Evolutionary conservation across 2,113 vertebrate genomes (phyloP).

Genomic region (Sigmodon hispidus): DNA sequence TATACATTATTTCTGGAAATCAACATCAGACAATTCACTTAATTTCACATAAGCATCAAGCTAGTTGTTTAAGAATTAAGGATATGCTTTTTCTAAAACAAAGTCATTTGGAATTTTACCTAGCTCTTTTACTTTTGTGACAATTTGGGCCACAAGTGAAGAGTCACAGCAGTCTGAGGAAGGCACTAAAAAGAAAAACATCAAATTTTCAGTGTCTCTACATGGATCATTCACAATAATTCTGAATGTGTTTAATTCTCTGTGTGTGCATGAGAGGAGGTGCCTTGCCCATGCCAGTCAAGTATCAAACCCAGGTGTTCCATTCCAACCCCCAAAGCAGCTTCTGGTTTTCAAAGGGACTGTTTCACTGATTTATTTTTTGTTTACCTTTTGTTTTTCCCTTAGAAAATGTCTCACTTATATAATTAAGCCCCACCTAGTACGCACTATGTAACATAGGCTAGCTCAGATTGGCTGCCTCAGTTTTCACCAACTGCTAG

Average conservation of each 20-base stretch:
- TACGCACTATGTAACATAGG: not conserved
- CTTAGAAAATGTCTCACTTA: not conserved
- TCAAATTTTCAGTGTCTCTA: not conserved
- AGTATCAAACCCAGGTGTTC: not conserved
- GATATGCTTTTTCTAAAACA: not conserved
- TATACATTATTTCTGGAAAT: not conserved
- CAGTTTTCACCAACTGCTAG: not conserved
- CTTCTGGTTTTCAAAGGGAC: not conserved
- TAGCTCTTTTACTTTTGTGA: constrained; percentile 94
- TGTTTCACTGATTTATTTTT: not conserved
- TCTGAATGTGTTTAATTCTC: not conserved
- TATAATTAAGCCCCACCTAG: too few relatives aligned
- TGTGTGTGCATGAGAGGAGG: not conserved
- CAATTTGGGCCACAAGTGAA: constrained; percentile 91
- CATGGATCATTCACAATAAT: constrained; percentile 27
- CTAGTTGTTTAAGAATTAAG: not conserved
- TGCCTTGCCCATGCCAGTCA: not conserved
- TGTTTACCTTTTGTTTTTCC: not conserved
- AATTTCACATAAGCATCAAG: not conserved
- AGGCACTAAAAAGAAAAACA: constrained; percentile 86
- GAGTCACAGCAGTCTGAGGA: constrained; percentile 92
- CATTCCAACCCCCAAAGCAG: not conserved
- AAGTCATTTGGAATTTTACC: constrained; percentile 87
- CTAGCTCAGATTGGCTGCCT: not conserved
- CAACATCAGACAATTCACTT: not conserved